phyloP scores from a whole-genome alignment of 2,797 vertebrate genomes.

The Orestias chungarensis region DNA sequence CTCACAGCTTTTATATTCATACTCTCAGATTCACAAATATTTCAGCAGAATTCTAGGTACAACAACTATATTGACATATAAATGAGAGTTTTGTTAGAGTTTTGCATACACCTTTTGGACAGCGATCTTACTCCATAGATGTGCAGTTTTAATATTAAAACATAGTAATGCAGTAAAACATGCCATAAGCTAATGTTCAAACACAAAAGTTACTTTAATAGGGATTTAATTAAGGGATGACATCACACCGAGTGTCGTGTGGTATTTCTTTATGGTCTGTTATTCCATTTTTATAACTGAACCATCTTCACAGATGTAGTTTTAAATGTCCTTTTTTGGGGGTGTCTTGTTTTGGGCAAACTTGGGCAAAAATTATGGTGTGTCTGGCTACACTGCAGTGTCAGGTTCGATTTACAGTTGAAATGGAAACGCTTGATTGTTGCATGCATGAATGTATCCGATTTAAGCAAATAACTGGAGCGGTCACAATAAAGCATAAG shows the following conservation, averaged over 20 bases:
- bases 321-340: not conserved
- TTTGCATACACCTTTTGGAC: no score
- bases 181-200: conserved; percentile 39
- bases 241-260: conserved; percentile 27
- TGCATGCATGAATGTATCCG: not conserved
- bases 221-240: conserved; percentile 46
- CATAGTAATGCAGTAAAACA: conserved; percentile 41
- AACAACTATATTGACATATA: no score
- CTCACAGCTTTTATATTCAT: no score
- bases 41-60: no score
- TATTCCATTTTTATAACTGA: conserved; percentile 6
- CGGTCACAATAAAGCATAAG: not conserved
- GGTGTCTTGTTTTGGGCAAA: no score
- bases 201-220: conserved; percentile 15
- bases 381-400: not conserved
- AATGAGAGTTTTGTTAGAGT: no score
- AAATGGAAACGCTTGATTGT: not conserved
- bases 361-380: not conserved
- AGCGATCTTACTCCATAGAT: no score
- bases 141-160: conserved; percentile 43
- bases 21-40: no score
- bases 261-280: conserved; percentile 14
- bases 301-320: not conserved
- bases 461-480: not conserved
- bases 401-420: not conserved